phyloP scores from a whole-genome alignment of 2,113 vertebrate species.

The Amphilophus citrinellus region DNA sequence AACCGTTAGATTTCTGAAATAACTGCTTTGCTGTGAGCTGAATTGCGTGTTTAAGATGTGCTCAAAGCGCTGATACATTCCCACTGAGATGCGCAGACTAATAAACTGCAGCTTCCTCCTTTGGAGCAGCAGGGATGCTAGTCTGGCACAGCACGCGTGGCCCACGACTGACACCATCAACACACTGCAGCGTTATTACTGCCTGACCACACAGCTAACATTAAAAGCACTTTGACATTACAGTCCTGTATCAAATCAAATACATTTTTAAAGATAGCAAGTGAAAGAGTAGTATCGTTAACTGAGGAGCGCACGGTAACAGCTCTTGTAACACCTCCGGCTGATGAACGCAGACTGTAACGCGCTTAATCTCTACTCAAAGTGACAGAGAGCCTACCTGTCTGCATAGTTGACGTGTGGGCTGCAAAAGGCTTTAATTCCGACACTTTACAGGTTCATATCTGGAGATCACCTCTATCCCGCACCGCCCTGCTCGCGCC shows the following conservation, averaged over 20 bases:
- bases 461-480: constrained; percentile 38
- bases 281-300: neutral
- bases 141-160: neutral
- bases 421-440: neutral
- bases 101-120: neutral
- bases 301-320: neutral
- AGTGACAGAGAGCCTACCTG: constrained; percentile 46
- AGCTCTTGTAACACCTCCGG: neutral
- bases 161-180: neutral
- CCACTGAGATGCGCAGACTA: neutral
- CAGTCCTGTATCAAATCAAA: neutral
- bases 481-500: constrained; percentile 32
- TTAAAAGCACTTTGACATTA: neutral
- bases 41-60: neutral
- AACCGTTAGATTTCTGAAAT: neutral
- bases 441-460: constrained; percentile 41
- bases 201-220: neutral
- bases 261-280: neutral
- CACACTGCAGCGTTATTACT: neutral
- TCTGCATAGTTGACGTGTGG: constrained; percentile 38
- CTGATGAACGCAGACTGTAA: neutral
- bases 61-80: neutral
- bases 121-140: constrained; percentile 21
- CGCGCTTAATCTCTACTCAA: neutral
- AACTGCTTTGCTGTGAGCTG: neutral